Conservation (phyloP, 2,113 vertebrate species). For the Aspiorhynchus laticeps region DNA sequence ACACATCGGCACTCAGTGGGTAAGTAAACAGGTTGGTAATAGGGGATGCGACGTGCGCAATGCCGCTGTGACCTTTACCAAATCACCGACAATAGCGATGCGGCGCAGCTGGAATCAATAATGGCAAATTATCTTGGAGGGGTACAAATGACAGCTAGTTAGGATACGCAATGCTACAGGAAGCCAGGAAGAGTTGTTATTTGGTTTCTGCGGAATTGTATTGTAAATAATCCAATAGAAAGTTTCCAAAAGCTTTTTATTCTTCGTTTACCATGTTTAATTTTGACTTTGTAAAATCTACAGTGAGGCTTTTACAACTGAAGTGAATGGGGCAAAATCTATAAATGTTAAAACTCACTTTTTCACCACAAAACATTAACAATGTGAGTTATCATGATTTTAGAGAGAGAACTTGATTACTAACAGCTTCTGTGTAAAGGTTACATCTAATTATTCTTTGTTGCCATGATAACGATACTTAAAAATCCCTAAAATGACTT, state of each 20-base stretch:
- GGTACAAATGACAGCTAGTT: constrained; percentile 71
- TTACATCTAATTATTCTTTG: not conserved
- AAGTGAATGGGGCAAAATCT: not conserved
- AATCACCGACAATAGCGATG: constrained; percentile 72
- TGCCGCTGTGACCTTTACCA: constrained; percentile 73
- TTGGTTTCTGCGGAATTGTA: not conserved
- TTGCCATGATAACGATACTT: not conserved
- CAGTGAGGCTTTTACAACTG: not conserved
- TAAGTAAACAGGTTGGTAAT: constrained; percentile 73
- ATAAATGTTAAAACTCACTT: not conserved
- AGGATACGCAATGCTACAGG: constrained; percentile 66
- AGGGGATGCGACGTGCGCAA: constrained; percentile 57
- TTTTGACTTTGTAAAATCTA: not conserved
- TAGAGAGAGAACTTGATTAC: not conserved
- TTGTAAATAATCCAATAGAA: too few species aligned
- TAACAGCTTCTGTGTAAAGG: not conserved
- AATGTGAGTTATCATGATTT: not conserved
- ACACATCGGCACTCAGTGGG: constrained; percentile 79
- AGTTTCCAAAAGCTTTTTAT: not conserved
- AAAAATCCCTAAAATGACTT: not conserved
- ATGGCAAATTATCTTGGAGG: constrained; percentile 73
- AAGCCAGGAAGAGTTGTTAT: not conserved
- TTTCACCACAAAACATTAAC: not conserved
- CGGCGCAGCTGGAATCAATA: constrained; percentile 69
- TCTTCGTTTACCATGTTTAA: not conserved